phyloP scores from a whole-genome alignment of 2,888 invertebrate genomes.

The Leptopterna dolabrata region DNA sequence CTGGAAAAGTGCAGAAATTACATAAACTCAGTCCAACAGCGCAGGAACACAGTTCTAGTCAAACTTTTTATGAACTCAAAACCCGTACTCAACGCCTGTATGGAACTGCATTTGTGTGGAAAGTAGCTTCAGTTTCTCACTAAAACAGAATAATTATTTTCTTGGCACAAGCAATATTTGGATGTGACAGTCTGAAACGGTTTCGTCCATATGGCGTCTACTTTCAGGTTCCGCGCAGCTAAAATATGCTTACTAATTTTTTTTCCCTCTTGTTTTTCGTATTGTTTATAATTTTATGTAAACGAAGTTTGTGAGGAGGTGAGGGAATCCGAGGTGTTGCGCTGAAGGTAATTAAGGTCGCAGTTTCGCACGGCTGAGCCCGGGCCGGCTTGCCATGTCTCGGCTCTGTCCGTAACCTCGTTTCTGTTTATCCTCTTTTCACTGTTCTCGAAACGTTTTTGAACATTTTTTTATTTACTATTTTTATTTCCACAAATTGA shows the following conservation, averaged over 20 bases:
- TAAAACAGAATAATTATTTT: too few species aligned
- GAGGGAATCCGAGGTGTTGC: constrained; percentile 31
- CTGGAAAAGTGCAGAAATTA: too few species aligned
- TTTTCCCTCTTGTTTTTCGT: neutral
- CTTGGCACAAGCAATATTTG: too few species aligned
- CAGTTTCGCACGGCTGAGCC: constrained; percentile 46
- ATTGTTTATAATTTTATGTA: constrained; percentile 39
- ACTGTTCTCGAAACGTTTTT: neutral
- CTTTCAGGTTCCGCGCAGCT: neutral
- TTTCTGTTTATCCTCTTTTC: neutral
- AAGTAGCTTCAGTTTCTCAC: too few species aligned
- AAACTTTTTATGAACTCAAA: too few species aligned
- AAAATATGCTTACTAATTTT: neutral
- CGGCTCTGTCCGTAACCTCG: constrained; percentile 44
- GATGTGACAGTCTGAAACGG: neutral
- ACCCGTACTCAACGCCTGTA: too few species aligned
- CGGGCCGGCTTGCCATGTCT: constrained; percentile 39
- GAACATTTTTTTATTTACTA: too few species aligned
- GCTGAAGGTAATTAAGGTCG: constrained; percentile 50
- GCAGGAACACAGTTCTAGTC: too few species aligned
- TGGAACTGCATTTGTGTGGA: too few species aligned
- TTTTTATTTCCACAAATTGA: too few species aligned
- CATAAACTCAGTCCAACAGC: too few species aligned
- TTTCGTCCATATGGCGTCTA: neutral
- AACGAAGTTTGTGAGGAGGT: constrained; percentile 12